phyloP scores from a whole-genome alignment of 2,797 vertebrate genomes.

The Microctenopoma lineatum region DNA sequence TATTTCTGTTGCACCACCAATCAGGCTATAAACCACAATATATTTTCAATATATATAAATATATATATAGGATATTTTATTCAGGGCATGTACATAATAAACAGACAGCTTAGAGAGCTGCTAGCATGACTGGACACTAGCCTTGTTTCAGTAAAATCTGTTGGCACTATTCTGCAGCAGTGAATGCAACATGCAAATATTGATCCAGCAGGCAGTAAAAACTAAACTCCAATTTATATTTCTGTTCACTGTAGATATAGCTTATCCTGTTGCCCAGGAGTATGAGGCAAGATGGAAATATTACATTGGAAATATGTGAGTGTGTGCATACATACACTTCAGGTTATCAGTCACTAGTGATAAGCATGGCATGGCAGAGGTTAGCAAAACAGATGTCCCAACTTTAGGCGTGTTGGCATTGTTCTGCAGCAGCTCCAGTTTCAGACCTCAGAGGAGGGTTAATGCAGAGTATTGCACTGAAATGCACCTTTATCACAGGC shows the following conservation, averaged over 20 bases:
- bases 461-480: not conserved
- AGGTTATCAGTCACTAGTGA: conserved; percentile 56
- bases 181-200: conserved; percentile 29
- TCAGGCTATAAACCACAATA: not conserved
- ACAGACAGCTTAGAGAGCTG: not conserved
- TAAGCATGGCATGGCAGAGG: conserved; percentile 31
- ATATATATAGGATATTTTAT: not conserved
- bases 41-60: not conserved
- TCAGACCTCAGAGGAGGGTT: conserved; percentile 17
- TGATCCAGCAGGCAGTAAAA: conserved; percentile 1
- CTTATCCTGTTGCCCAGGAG: conserved; percentile 32
- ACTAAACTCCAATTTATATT: conserved; percentile 15
- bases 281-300: conserved; percentile 46
- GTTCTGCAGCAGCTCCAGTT: conserved; percentile 38
- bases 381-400: conserved; percentile 44
- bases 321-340: conserved; percentile 25
- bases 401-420: conserved; percentile 41
- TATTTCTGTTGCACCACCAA: not conserved
- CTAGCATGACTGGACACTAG: not conserved
- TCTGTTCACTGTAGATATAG: conserved; percentile 56
- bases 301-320: conserved; percentile 39
- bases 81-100: too few species aligned
- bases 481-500: not conserved
- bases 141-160: not conserved
- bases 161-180: not conserved